Base-by-base conservation (phyloP, 2,888 invertebrate species). In the Lithophane socia region DNA sequence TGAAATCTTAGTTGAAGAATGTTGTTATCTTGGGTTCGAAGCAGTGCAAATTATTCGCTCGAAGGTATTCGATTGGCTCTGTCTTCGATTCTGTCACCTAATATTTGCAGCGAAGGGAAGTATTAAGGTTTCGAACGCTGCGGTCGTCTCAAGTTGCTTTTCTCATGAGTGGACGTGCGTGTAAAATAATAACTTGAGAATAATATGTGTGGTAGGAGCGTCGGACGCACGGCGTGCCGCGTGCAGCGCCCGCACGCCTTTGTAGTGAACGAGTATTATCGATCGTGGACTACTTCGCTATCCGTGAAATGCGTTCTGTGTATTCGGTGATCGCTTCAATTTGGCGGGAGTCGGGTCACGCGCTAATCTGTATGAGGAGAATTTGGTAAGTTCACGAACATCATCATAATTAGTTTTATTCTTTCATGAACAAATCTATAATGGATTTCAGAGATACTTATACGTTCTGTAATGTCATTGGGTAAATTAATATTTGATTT, bases 61-160 rank as follows among this genome's bases (percentile, higher is more conserved):
- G 89, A 88, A 92, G 92, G 91, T 92, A 93, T 91, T 87, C 76
- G 93, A 94, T 94, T 92, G 92, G 91, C 92, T 92, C 92, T 90
- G 92, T 91, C 92, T 92, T 92, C 91, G 92, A 91, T 93, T 94
- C 93, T 96, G 96, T 96, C 96, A 96, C 95, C 93, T 94, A 94
- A 96, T 96, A 96, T 96, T 94, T 95, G 94, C 94, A 96, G 92
- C 94, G 95, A 96, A 96, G 96, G 96, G 96, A 96, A 96, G 96
- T 96, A 96, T 95, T 96, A 96, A 96, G 96, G 96, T 96, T 96
- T 96, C 96, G 95, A 94, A 92, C 95, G 93, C 92, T 96, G 96
- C 95, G 96, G 96, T 96, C 96, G 96, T 96, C 95, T 96, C 96
- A 94, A 90, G 95, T 96, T 96, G 95, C 96, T 96, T 96, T 96